Base-by-base conservation (phyloP, 2,113 vertebrate species). In the Sinocyclocheilus anophthalmus region DNA sequence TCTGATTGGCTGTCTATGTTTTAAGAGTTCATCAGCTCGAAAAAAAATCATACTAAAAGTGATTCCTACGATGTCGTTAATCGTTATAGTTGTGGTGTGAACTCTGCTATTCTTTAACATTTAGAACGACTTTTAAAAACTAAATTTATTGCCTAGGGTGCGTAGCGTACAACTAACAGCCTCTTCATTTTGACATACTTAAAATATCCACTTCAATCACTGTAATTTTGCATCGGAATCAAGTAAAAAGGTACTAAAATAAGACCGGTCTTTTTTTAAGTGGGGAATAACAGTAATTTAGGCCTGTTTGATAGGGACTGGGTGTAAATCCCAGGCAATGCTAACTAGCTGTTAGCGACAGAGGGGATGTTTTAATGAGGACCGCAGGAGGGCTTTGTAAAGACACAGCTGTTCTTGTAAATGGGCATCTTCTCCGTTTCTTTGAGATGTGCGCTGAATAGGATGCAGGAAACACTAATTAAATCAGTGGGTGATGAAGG, bases 281-380 rank as follows among this genome's bases (percentile, higher is more conserved):
- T 13, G 30, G 22, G 48, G 26, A 42, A 79, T 80, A 42, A 50
- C 22, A 70, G 76, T 79, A n/a, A 70, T 77, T 70, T 80, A 55
- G 75, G 57, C 18, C 18, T 4, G n/a, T 78, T 77, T 85, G 59
- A 67, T 30, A 24, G 37, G 79, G 59, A 81, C 63, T 48, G 79
- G 79, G 9, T 20, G 69, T 69, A 42, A 80, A 67, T 24, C 30
- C 30, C 48, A 50, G 42, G 42, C 84, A 48, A 63, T 69, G 84
- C 45, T 85, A 85, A 85, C 73, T 69, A 67, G 84, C 76, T 48
- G 42, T 85, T 77, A 85, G 42, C 37, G 76, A 85, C 84, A 85
- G 63, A 37, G 67, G 22, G 57, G 22, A 79, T 53, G 84, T 69
- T 78, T 67, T 65, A 67, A 75, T 67, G 33, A 45, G 85, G 20